These are phyloP conservation scores for Pogonocichla stellata DNA, from an alignment of 2,113 vertebrate species.

Conservation along the genomic window DNA sequence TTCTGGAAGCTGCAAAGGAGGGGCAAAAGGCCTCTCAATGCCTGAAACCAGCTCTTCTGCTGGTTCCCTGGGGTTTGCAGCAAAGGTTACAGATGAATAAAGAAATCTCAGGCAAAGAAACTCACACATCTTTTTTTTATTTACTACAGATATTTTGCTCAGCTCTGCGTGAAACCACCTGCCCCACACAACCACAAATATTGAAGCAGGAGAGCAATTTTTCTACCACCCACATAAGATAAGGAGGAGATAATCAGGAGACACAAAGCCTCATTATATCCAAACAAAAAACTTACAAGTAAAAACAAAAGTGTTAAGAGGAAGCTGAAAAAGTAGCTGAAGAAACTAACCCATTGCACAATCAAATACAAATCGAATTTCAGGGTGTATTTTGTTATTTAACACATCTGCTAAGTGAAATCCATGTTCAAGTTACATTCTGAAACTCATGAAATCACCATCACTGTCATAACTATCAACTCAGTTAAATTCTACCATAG, in stretches of 20 bases:
- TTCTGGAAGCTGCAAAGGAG: background rate
- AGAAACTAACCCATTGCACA: conserved; percentile 17
- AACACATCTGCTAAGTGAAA: background rate
- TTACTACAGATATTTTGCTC: conserved; percentile 22
- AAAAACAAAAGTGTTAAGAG: conserved; percentile 33
- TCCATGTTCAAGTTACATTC: background rate
- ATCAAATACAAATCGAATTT: conserved; percentile 25
- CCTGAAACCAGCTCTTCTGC: background rate
- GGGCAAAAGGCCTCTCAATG: background rate
- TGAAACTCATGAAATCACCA: background rate
- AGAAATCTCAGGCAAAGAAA: background rate
- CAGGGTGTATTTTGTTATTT: background rate
- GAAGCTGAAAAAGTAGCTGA: conserved; percentile 39
- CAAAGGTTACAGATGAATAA: background rate
- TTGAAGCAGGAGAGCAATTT: conserved; percentile 34
- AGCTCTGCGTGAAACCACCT: conserved; percentile 48
- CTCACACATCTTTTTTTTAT: background rate
- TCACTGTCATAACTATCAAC: background rate
- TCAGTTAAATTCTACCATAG: background rate
- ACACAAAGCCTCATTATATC: conserved; percentile 49
- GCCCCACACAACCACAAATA: conserved; percentile 48
- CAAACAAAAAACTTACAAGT: conserved; percentile 54
- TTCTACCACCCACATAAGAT: conserved; percentile 61
- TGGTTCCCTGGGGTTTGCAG: background rate
- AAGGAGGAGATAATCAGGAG: conserved; percentile 15